Conservation (phyloP, 2,113 vertebrate species). For the Cricetomys ansorgei region DNA sequence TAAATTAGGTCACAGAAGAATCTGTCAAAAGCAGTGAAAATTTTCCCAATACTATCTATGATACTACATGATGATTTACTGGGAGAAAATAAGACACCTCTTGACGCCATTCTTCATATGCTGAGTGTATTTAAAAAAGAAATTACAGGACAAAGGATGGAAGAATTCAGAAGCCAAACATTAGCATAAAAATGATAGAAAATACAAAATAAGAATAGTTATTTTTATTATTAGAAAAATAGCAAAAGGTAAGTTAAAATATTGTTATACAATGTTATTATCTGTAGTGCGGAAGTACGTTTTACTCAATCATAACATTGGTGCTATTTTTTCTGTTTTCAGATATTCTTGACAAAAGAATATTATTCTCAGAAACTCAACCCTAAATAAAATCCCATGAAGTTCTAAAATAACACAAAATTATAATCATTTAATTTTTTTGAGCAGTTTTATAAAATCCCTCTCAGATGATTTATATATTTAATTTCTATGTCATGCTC, state of each 20-base stretch:
- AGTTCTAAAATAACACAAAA: conserved; percentile 38
- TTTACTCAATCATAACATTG: neutral
- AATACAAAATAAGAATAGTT: neutral
- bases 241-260: conserved; percentile 25
- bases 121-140: neutral
- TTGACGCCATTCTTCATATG: neutral
- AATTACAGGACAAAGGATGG: neutral
- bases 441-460: neutral
- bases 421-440: conserved; percentile 38
- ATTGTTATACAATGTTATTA: conserved; percentile 27
- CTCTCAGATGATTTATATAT: neutral
- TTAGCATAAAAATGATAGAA: neutral
- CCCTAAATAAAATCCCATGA: neutral
- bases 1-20: conserved; percentile 35
- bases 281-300: neutral
- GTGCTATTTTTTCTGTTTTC: conserved; percentile 38
- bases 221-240: conserved; percentile 22
- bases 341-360: conserved; percentile 53
- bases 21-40: neutral
- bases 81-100: neutral
- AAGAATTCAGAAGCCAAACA: neutral
- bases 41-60: conserved; percentile 10
- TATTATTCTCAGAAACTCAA: neutral
- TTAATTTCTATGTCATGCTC: conserved; percentile 62
- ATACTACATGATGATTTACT: neutral